These are phyloP conservation scores for Spialia ferax DNA, from an alignment of 2,888 invertebrate genomes.

Conservation along the genomic window DNA sequence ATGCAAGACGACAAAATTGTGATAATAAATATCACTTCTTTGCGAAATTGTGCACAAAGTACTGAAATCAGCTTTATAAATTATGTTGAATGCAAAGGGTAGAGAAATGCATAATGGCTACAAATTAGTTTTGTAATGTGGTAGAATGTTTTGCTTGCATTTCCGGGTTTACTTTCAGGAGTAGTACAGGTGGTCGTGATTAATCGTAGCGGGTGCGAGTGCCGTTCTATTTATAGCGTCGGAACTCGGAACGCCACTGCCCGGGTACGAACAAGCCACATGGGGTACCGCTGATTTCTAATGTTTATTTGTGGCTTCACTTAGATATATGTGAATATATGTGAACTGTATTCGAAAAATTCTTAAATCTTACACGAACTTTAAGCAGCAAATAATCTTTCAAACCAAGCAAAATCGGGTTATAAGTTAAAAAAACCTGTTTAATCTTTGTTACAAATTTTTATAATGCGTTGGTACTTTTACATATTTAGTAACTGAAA, in stretches of 20 bases:
- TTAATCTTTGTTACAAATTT: too few relatives aligned
- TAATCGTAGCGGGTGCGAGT: slow-evolving; percentile 24
- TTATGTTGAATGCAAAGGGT: slow-evolving; percentile 17
- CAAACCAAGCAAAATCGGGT: too few relatives aligned
- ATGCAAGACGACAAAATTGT: not conserved
- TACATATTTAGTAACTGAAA: too few relatives aligned
- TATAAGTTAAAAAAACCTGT: too few relatives aligned
- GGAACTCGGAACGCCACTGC: slow-evolving; percentile 10
- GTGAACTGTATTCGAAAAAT: too few relatives aligned
- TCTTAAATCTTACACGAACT: too few relatives aligned
- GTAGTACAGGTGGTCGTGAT: slow-evolving; percentile 31
- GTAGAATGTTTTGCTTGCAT: slow-evolving; percentile 64
- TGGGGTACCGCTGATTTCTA: slow-evolving; percentile 26
- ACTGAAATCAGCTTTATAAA: not conserved
- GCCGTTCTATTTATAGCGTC: slow-evolving; percentile 26
- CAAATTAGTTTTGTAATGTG: slow-evolving; percentile 60
- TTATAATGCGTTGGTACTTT: too few relatives aligned
- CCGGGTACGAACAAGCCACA: slow-evolving; percentile 17
- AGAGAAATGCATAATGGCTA: slow-evolving; percentile 46
- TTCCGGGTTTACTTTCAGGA: slow-evolving; percentile 40
- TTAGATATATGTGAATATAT: not conserved
- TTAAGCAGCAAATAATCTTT: too few relatives aligned
- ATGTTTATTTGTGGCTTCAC: slow-evolving; percentile 15
- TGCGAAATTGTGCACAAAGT: slow-evolving; percentile 1
- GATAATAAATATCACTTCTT: not conserved